Conservation (phyloP, 2,113 vertebrate genomes). For the Kryptolebias marmoratus region DNA sequence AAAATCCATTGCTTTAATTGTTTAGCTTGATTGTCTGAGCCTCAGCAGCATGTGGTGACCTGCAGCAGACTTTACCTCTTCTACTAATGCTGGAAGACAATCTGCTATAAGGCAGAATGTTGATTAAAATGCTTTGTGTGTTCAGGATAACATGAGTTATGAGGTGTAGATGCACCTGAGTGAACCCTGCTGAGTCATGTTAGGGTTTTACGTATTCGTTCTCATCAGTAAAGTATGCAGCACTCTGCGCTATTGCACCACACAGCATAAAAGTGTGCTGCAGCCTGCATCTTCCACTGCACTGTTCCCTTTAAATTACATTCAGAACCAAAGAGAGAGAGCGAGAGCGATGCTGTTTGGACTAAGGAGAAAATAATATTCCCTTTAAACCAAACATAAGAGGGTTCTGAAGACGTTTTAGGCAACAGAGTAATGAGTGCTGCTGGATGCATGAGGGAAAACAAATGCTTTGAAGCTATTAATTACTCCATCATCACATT, state of each 20-base stretch:
- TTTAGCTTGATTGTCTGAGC: constrained; percentile 56
- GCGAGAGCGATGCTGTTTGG: background rate
- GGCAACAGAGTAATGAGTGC: constrained; percentile 34
- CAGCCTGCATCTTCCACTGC: constrained; percentile 25
- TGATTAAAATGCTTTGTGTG: constrained; percentile 42
- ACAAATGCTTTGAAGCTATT: constrained; percentile 60
- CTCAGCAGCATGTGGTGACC: constrained; percentile 47
- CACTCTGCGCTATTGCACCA: constrained; percentile 24
- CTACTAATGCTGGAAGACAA: constrained; percentile 61
- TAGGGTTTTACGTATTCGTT: constrained; percentile 11
- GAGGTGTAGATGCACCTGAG: constrained; percentile 8
- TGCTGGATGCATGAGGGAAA: constrained; percentile 28
- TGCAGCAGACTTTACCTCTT: constrained; percentile 53
- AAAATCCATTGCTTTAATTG: constrained; percentile 75
- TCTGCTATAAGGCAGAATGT: constrained; percentile 63
- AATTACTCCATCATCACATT: constrained; percentile 60
- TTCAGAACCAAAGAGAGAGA: constrained; percentile 35
- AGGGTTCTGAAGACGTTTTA: constrained; percentile 22
- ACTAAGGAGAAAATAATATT: background rate
- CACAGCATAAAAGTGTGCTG: constrained; percentile 22
- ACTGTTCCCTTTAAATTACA: constrained; percentile 46
- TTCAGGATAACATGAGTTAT: background rate
- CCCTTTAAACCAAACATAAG: constrained; percentile 22
- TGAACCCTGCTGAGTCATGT: constrained; percentile 9
- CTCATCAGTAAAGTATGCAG: constrained; percentile 15